phyloP scores from a whole-genome alignment of 2,113 vertebrate genomes.

The Chionodraco myersi region DNA sequence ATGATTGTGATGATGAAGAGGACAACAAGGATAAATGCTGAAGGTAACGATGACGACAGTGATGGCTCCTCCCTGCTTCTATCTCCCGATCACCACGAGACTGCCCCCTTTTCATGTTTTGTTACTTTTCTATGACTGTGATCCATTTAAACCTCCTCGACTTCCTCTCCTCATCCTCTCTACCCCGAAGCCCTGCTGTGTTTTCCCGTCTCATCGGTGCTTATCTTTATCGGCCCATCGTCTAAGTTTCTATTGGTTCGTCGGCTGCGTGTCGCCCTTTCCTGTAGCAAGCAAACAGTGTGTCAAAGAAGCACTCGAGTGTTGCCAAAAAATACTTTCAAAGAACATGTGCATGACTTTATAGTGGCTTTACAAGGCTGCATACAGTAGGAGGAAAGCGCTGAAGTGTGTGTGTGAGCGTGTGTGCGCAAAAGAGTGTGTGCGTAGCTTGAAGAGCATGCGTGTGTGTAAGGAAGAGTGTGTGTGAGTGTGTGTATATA shows the following conservation, averaged over 20 bases:
- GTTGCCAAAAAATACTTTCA: slow-evolving; percentile 83
- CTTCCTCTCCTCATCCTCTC: slow-evolving; percentile 26
- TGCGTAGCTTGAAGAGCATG: slow-evolving; percentile 61
- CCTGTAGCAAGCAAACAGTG: slow-evolving; percentile 80
- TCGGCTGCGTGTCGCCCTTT: slow-evolving; percentile 70
- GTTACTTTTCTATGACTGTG: slow-evolving; percentile 80
- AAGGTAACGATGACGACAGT: slow-evolving; percentile 44
- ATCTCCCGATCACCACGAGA: slow-evolving; percentile 83
- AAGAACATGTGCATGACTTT: slow-evolving; percentile 83
- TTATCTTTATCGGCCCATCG: slow-evolving; percentile 61
- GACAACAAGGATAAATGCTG: slow-evolving; percentile 30
- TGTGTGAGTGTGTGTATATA: slow-evolving; percentile 64
- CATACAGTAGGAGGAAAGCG: slow-evolving; percentile 71
- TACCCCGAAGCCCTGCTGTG: slow-evolving; percentile 61
- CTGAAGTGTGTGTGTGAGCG: slow-evolving; percentile 42
- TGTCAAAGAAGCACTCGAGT: slow-evolving; percentile 82
- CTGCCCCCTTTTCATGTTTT: slow-evolving; percentile 76
- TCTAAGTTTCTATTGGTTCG: slow-evolving; percentile 69
- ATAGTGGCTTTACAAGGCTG: slow-evolving; percentile 76
- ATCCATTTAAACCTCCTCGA: slow-evolving; percentile 60
- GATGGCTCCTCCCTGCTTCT: slow-evolving; percentile 83
- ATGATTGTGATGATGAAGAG: slow-evolving; percentile 20
- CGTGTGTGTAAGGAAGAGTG: slow-evolving; percentile 40
- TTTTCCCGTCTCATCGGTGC: slow-evolving; percentile 72
- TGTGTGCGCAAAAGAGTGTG: background rate